phyloP scores from a whole-genome alignment of 2,113 vertebrate species.

The Atrichornis clamosus region DNA sequence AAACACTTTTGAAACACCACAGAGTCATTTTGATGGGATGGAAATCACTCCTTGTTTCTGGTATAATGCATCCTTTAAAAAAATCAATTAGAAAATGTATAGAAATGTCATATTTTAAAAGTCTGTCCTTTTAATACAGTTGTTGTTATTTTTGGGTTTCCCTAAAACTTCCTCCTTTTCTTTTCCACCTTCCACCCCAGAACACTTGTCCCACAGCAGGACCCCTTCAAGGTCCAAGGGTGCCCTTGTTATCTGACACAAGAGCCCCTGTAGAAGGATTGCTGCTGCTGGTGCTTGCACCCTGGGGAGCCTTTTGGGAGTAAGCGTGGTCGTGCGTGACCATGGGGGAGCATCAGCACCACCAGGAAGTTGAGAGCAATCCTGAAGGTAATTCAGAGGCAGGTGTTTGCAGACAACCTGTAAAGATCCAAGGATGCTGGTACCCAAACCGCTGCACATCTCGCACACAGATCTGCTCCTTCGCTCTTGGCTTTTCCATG shows the following conservation, averaged over 20 bases:
- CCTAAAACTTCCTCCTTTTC: neutral
- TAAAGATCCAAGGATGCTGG: neutral
- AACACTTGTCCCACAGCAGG: neutral
- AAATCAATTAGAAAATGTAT: neutral
- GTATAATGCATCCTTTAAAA: neutral
- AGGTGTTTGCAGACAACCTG: neutral
- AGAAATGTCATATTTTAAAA: neutral
- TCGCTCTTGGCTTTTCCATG: neutral
- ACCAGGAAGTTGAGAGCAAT: neutral
- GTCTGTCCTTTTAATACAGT: neutral
- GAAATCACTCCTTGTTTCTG: neutral
- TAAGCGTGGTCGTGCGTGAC: neutral
- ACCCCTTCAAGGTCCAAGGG: neutral
- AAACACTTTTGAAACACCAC: neutral
- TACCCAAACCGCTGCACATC: neutral
- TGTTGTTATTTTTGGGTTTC: neutral
- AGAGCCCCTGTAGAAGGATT: neutral
- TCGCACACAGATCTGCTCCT: neutral
- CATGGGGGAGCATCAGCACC: neutral
- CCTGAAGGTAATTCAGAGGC: neutral
- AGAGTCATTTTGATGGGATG: neutral
- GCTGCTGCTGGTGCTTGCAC: neutral
- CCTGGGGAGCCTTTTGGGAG: neutral
- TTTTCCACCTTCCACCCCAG: neutral
- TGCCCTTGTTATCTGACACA: neutral